Evolutionary conservation across 2,888 invertebrate genomes (phyloP).

Genomic region (Choreutis nemorana): DNA sequence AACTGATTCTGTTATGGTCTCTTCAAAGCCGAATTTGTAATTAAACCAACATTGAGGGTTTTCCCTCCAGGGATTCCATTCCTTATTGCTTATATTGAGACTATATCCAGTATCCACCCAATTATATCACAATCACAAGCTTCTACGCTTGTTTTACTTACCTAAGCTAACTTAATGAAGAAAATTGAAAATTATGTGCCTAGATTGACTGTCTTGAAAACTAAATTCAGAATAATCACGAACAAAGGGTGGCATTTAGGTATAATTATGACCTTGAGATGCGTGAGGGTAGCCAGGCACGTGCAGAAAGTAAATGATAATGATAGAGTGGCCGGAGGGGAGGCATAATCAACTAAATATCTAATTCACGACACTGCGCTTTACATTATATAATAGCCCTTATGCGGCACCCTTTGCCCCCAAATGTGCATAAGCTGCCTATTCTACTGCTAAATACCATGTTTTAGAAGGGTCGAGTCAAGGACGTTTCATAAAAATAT

Average conservation of each 20-base stretch:
- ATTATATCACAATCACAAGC: too few relatives aligned
- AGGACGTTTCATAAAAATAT: constrained; percentile 40
- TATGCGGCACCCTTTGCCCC: constrained; percentile 41
- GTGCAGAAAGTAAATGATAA: constrained; percentile 56
- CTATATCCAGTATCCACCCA: too few relatives aligned
- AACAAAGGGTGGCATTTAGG: constrained; percentile 36
- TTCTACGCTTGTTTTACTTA: too few relatives aligned
- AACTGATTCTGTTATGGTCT: constrained; percentile 18
- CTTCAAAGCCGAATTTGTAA: constrained; percentile 25
- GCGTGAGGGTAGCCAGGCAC: constrained; percentile 48
- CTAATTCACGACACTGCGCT: constrained; percentile 61
- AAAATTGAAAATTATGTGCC: neutral
- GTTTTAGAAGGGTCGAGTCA: constrained; percentile 23
- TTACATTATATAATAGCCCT: constrained; percentile 42
- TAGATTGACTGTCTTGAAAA: neutral
- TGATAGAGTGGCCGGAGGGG: constrained; percentile 60
- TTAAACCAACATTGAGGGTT: constrained; percentile 20
- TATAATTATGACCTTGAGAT: constrained; percentile 57
- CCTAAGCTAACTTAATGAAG: too few relatives aligned
- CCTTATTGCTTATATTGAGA: constrained; percentile 6
- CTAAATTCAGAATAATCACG: too few relatives aligned
- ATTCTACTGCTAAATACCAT: neutral
- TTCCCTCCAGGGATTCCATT: constrained; percentile 5
- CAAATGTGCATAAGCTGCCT: constrained; percentile 11
- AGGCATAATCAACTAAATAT: constrained; percentile 59